Evolutionary conservation across 2,888 invertebrate genomes (phyloP).

Genomic region (Pogonocherus hispidulus): DNA sequence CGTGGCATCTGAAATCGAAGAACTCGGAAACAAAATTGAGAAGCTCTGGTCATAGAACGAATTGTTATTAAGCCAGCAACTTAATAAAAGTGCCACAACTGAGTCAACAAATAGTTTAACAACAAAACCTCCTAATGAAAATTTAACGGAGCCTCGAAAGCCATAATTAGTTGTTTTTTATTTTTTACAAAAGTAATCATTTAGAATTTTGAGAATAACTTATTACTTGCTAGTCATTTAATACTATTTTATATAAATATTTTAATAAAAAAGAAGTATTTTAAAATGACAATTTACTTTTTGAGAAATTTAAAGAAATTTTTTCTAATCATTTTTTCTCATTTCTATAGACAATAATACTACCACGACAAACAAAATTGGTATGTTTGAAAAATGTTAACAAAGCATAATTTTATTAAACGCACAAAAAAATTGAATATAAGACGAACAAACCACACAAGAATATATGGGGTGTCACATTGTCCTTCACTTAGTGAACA

Average conservation of each 20-base stretch:
- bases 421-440: too few relatives aligned
- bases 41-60: slow-evolving; percentile 63
- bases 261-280: slow-evolving; percentile 29
- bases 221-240: slow-evolving; percentile 55
- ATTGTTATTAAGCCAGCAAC: slow-evolving; percentile 51
- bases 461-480: slow-evolving; percentile 77
- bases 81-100: slow-evolving; percentile 36
- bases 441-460: slow-evolving; percentile 81
- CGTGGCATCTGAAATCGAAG: slow-evolving; percentile 64
- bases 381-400: too few relatives aligned
- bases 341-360: too few relatives aligned
- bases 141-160: slow-evolving; percentile 51
- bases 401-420: too few relatives aligned
- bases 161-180: slow-evolving; percentile 38
- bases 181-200: slow-evolving; percentile 29
- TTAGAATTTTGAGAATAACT: slow-evolving; percentile 49
- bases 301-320: too few relatives aligned
- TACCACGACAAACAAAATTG: too few relatives aligned
- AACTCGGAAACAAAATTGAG: slow-evolving; percentile 63
- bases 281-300: slow-evolving; percentile 11
- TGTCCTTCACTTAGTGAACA: slow-evolving; percentile 65
- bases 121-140: slow-evolving; percentile 49
- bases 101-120: slow-evolving; percentile 39
- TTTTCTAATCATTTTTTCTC: too few relatives aligned
- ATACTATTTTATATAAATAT: slow-evolving; percentile 26